phyloP scores from a whole-genome alignment of 1,140 invertebrate genomes.

The Penaeus indicus region DNA sequence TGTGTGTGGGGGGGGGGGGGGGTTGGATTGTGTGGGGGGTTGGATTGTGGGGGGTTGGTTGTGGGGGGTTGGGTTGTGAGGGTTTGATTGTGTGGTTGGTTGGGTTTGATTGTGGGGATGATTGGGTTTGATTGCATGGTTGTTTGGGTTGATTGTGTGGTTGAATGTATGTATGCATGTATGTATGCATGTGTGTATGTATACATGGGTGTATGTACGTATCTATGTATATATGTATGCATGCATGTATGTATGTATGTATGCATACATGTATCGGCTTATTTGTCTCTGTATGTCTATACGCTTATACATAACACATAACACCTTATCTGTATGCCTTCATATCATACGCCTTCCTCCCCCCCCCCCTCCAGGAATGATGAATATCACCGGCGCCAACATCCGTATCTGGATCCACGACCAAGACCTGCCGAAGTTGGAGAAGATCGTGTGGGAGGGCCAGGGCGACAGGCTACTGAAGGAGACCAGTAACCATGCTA shows the following conservation, averaged over 20 bases:
- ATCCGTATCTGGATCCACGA: constrained; percentile 94
- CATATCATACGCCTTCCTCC: neutral
- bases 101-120: no score
- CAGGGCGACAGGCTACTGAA: constrained; percentile 83
- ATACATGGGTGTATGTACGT: neutral
- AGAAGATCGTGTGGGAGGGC: constrained; percentile 89
- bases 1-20: no score
- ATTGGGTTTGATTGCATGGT: no score
- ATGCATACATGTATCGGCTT: neutral
- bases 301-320: neutral
- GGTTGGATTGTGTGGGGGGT: no score
- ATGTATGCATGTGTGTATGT: no score
- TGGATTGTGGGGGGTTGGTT: no score
- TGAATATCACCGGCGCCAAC: constrained; percentile 85
- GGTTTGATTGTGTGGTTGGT: no score
- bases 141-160: no score
- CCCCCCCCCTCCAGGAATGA: constrained; percentile 69
- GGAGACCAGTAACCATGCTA: constrained; percentile 85
- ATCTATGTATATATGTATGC: constrained; percentile 17
- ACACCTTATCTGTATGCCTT: no score
- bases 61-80: no score
- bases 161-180: no score
- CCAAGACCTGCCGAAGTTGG: constrained; percentile 83
- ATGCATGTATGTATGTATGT: constrained; percentile 12
- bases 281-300: neutral